These are phyloP conservation scores for Phrynosoma platyrhinos DNA, from an alignment of 2,113 vertebrate species.

Conservation along the genomic window DNA sequence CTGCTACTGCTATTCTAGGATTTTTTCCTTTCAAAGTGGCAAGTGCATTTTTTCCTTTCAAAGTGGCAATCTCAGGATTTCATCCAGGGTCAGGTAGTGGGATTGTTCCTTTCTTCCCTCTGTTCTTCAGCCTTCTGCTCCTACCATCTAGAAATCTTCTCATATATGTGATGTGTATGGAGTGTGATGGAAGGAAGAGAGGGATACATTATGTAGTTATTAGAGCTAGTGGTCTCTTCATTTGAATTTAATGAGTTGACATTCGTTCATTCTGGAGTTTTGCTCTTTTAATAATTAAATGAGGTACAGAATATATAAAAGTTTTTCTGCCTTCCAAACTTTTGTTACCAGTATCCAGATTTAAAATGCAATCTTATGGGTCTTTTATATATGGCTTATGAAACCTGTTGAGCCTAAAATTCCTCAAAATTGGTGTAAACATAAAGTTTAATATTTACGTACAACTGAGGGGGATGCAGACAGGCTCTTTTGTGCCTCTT, in stretches of 20 bases:
- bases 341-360: not conserved
- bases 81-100: not conserved
- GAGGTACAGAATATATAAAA: not conserved
- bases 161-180: not conserved
- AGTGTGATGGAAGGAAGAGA: not conserved
- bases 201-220: not conserved
- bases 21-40: too few species aligned
- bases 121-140: not conserved
- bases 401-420: not conserved
- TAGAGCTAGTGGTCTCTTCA: not conserved
- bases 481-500: too few species aligned
- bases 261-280: not conserved
- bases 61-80: not conserved
- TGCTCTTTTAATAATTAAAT: constrained; percentile 17
- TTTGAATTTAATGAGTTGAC: not conserved
- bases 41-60: too few species aligned
- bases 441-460: not conserved
- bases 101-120: not conserved
- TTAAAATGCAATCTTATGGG: not conserved
- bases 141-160: not conserved
- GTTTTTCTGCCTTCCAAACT: constrained; percentile 2
- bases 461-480: too few species aligned
- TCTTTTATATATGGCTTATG: not conserved
- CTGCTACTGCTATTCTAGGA: too few species aligned
- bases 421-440: not conserved